A percentile compares a stretch with the other conserved stretches of the same genome.
Conservation (phyloP, 2,888 invertebrate genomes). For the Metellina segmentata region DNA sequence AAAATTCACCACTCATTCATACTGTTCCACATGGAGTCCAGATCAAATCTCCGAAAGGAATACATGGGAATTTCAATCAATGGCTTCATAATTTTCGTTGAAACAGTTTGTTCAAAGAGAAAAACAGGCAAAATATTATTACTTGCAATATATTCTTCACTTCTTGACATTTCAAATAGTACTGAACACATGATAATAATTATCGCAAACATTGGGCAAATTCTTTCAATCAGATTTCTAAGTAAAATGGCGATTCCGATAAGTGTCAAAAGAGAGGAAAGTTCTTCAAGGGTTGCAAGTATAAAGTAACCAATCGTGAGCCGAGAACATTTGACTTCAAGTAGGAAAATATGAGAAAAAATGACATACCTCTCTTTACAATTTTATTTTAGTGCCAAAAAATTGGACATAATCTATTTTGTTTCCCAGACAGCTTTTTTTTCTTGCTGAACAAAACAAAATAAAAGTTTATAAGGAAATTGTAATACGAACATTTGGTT, state of each 20-base stretch:
- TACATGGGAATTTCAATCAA: slow-evolving; percentile 27
- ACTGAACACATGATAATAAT: slow-evolving; percentile 11
- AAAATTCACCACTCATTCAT: neutral
- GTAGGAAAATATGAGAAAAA: too few species aligned
- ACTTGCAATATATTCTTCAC: neutral
- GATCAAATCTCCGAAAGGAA: neutral
- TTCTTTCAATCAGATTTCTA: neutral
- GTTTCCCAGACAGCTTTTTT: too few species aligned
- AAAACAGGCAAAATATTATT: neutral
- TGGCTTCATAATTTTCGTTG: slow-evolving; percentile 1
- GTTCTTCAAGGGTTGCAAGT: neutral
- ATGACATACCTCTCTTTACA: too few species aligned
- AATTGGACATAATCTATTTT: too few species aligned
- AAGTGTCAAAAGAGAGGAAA: neutral
- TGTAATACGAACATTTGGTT: neutral
- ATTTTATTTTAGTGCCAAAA: too few species aligned
- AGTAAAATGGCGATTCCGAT: neutral
- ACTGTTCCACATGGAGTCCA: slow-evolving; percentile 10
- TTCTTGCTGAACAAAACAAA: too few species aligned
- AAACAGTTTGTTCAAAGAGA: slow-evolving; percentile 6
- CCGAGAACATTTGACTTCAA: too few species aligned
- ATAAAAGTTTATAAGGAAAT: neutral
- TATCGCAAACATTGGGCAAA: neutral
- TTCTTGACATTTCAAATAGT: neutral
- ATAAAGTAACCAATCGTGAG: neutral